phyloP scores from a whole-genome alignment of 2,113 vertebrate species.

The Oenanthe melanoleuca region DNA sequence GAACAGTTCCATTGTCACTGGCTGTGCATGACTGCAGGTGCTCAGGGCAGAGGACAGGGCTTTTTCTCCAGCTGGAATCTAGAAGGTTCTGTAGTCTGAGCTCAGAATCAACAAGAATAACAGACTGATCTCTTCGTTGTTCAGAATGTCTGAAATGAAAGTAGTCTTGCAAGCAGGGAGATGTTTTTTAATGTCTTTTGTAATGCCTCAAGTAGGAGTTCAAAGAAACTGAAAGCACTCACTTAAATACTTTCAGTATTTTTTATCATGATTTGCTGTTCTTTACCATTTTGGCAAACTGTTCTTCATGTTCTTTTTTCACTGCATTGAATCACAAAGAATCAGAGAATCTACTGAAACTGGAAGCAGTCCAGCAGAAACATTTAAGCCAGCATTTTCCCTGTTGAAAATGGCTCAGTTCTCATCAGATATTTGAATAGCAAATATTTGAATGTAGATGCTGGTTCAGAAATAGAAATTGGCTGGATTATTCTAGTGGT shows the following conservation, averaged over 20 bases:
- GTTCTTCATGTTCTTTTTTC: not conserved
- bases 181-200: not conserved
- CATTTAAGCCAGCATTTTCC: not conserved
- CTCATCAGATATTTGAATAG: not conserved
- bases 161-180: not conserved
- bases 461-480: not conserved
- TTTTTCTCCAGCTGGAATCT: not conserved
- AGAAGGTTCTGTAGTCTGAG: not conserved
- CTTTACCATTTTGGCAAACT: not conserved
- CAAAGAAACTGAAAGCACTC: not conserved
- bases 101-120: not conserved
- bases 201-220: not conserved
- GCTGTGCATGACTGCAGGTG: not conserved
- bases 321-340: not conserved
- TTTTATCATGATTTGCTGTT: not conserved
- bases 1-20: not conserved
- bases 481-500: not conserved
- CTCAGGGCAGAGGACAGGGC: not conserved
- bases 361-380: not conserved
- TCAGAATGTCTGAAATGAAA: not conserved
- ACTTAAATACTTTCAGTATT: not conserved
- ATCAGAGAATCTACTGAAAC: not conserved
- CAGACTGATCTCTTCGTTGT: not conserved
- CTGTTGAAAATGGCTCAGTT: not conserved
- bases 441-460: not conserved